Evolutionary conservation across 2,888 invertebrate genomes (phyloP).

Genomic region (Antheraea yamamai): DNA sequence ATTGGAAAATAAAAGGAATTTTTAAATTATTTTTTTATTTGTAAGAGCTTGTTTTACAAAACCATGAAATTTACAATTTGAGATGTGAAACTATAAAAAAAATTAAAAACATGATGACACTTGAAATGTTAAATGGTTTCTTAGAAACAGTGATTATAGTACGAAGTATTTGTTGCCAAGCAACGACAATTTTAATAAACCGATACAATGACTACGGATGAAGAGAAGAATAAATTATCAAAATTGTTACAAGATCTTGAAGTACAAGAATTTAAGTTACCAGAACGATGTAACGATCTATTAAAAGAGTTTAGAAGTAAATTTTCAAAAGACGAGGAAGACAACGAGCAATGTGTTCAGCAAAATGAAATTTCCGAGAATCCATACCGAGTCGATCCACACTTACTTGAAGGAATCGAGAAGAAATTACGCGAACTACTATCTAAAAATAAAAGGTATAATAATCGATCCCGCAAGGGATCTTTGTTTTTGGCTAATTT

Average conservation of each 20-base stretch:
- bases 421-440: slow-evolving; percentile 56
- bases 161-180: slow-evolving; percentile 16
- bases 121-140: background rate
- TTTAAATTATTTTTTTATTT: too few relatives aligned
- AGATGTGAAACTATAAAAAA: too few relatives aligned
- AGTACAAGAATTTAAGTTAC: slow-evolving; percentile 61
- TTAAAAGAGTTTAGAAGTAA: slow-evolving; percentile 60
- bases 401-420: slow-evolving; percentile 61
- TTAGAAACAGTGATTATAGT: background rate
- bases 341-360: slow-evolving; percentile 38
- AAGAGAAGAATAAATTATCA: slow-evolving; percentile 63
- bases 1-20: too few relatives aligned
- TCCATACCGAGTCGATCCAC: slow-evolving; percentile 60
- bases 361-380: slow-evolving; percentile 48
- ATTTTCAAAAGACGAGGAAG: slow-evolving; percentile 50
- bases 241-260: slow-evolving; percentile 67
- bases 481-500: too few relatives aligned
- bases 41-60: too few relatives aligned
- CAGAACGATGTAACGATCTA: slow-evolving; percentile 60
- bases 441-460: slow-evolving; percentile 53
- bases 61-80: too few relatives aligned
- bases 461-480: too few relatives aligned
- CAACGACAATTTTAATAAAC: slow-evolving; percentile 24
- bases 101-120: too few relatives aligned
- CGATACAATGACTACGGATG: slow-evolving; percentile 64